A percentile compares a stretch with the other conserved stretches of the same genome.
Conservation (phyloP, 2,888 invertebrate species). For the Oegoconia quadripuncta region DNA sequence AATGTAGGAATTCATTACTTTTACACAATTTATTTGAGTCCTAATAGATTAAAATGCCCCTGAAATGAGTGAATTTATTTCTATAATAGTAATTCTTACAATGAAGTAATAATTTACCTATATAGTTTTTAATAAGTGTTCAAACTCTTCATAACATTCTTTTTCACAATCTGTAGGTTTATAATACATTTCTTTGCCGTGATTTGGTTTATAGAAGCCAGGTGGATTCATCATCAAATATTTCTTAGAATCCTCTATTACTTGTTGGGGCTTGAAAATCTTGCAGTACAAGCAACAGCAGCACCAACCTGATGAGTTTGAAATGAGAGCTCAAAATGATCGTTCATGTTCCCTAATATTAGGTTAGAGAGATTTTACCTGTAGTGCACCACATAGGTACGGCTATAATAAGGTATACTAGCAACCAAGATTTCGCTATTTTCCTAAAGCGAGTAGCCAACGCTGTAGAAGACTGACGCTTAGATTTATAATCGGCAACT, state of each 20-base stretch:
- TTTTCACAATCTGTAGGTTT: constrained; percentile 76
- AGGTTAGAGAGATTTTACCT: constrained; percentile 45
- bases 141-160: constrained; percentile 76
- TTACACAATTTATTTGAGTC: too few relatives aligned
- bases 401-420: constrained; percentile 46
- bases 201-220: constrained; percentile 61
- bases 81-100: too few relatives aligned
- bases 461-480: constrained; percentile 10
- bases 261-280: constrained; percentile 75
- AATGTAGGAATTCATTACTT: too few relatives aligned
- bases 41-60: too few relatives aligned
- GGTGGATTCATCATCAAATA: constrained; percentile 78
- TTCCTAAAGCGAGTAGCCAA: constrained; percentile 32
- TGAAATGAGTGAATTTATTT: too few relatives aligned
- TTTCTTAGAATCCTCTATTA: constrained; percentile 74
- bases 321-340: too few relatives aligned
- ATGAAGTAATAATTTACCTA: too few relatives aligned
- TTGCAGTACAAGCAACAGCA: constrained; percentile 80
- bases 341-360: too few relatives aligned
- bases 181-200: constrained; percentile 59
- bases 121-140: constrained; percentile 75
- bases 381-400: constrained; percentile 60
- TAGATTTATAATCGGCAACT: constrained; percentile 23
- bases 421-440: constrained; percentile 43
- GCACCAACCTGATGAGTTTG: constrained; percentile 82